A percentile compares a stretch with the other conserved stretches of the same genome.
phyloP scores from a whole-genome alignment of 92 coral and sea anemone genomes.

The Metridium senile region DNA sequence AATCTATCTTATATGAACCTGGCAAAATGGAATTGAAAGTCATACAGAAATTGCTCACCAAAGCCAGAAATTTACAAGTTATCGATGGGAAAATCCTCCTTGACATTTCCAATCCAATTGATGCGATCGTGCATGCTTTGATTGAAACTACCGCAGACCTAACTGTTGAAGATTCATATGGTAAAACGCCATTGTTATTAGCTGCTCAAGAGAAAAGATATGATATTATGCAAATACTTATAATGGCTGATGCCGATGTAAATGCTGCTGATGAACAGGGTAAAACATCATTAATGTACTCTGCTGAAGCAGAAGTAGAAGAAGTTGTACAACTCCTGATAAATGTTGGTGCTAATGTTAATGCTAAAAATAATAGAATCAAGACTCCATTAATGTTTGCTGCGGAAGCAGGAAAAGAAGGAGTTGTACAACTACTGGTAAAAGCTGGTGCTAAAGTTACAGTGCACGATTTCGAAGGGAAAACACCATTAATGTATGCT shows the following conservation, averaged over 20 bases:
- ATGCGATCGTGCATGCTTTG: not conserved
- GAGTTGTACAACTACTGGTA: not conserved
- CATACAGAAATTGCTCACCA: no score
- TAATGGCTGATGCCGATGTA: not conserved
- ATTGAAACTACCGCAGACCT: not conserved
- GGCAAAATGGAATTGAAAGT: no score
- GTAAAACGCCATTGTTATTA: not conserved
- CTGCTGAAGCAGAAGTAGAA: not conserved
- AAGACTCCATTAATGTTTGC: not conserved
- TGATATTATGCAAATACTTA: not conserved
- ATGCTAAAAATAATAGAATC: not conserved
- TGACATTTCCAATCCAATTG: no score
- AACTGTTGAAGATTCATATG: not conserved
- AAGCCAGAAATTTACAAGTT: no score
- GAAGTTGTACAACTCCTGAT: not conserved
- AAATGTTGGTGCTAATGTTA: not conserved
- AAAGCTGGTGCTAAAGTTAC: not conserved
- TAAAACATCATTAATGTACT: not conserved
- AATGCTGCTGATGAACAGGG: not conserved
- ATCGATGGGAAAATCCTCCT: no score
- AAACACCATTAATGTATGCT: not conserved
- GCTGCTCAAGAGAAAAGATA: not conserved
- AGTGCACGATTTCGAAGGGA: not conserved
- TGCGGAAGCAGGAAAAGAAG: not conserved
- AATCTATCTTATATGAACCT: no score